Evolutionary conservation across 2,888 invertebrate species (phyloP).

Genomic region (Mellilla xanthometata): DNA sequence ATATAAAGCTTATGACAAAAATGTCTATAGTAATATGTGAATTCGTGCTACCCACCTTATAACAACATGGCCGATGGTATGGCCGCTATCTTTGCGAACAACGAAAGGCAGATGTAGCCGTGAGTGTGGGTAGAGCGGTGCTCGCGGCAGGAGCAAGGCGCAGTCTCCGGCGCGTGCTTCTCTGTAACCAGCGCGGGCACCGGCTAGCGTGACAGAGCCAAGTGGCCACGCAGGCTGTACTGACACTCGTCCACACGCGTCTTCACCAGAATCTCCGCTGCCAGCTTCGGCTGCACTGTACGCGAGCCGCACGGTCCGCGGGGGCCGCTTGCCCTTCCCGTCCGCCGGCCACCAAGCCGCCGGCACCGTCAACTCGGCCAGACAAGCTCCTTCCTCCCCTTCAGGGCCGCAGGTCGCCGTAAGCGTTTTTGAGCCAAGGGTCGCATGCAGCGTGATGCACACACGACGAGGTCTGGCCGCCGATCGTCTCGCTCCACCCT

Average conservation of each 20-base stretch:
- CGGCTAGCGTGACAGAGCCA: slow-evolving; percentile 87
- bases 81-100: slow-evolving; percentile 86
- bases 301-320: slow-evolving; percentile 89
- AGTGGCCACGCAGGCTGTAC: slow-evolving; percentile 86
- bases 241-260: slow-evolving; percentile 87
- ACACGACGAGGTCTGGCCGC: slow-evolving; percentile 87
- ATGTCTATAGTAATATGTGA: no score
- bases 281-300: slow-evolving; percentile 95
- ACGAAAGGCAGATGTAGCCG: slow-evolving; percentile 95
- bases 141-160: slow-evolving; percentile 93
- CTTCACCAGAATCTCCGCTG: slow-evolving; percentile 84
- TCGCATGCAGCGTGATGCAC: slow-evolving; percentile 91
- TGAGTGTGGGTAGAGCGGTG: slow-evolving; percentile 94
- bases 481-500: slow-evolving; percentile 90
- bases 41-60: slow-evolving; percentile 85
- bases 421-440: slow-evolving; percentile 82
- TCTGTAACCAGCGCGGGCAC: slow-evolving; percentile 91
- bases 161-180: slow-evolving; percentile 93
- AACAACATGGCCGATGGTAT: slow-evolving; percentile 90
- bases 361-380: slow-evolving; percentile 94
- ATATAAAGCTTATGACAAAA: no score
- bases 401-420: slow-evolving; percentile 97
- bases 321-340: slow-evolving; percentile 85
- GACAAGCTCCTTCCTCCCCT: slow-evolving; percentile 95
- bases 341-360: slow-evolving; percentile 95